Evolutionary conservation across 2,888 invertebrate species (phyloP), one percentile per base, ranked within the genome.

Genomic region (Mongoloraphidia duomilia): DNA sequence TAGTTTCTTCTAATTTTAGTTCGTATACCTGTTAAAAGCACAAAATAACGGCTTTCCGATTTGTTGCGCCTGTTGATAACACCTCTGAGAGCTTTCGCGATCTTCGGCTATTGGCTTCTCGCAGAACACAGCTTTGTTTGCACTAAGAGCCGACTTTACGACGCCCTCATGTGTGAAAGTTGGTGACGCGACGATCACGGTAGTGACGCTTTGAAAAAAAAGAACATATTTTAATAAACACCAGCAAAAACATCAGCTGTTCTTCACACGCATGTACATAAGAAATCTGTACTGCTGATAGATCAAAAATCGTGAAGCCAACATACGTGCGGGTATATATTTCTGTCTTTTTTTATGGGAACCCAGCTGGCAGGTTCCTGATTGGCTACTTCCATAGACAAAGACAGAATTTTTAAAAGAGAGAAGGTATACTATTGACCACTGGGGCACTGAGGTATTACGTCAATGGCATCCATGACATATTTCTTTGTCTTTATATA

Each of bases 51-150:
- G 71, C 34, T 69, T 71, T 2, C 74, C 72, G 34, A 69, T 68
- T 44, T 71, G 65, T 49, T 70, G 69, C 0, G 82, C 80, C 1
- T 70, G 64, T 41, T 76, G 72, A 59, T 77, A 81, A 56, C 80
- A 79, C 49, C 67, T 71, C 52, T 65, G 66, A 0, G 76, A 74
- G 9, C 73, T 70, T 33, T 69, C 65, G 3, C 70, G 65, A 51
- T 70, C 68, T 56, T 76, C 73, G 0, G 80, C 76, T 9, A 82
- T 73, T 0, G 82, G 83, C 58, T 83, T 83, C 62, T 83, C 82
- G 56, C 80, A 80, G 61, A 80, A 81, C 0, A 83, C 79, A 14
- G 76, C 74, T 59, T 82, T 82, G 52, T 73, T 70, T 48, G 70
- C 66, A 9, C 69, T 64, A 39, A 80, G 63, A 2, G 76, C 70